phyloP scores from a whole-genome alignment of 2,888 invertebrate genomes.

The Nomada ferruginata region DNA sequence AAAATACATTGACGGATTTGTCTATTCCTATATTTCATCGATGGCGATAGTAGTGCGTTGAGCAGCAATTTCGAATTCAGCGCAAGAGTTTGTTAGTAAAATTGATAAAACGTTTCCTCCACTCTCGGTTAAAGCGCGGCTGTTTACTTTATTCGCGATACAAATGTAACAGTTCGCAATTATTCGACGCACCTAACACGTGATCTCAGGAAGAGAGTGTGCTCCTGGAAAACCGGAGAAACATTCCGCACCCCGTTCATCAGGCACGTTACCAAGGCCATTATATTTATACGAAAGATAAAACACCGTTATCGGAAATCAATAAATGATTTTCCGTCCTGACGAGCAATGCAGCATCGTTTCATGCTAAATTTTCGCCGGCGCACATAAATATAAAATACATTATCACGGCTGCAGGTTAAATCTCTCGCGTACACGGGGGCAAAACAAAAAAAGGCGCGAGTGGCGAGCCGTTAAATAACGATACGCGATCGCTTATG shows the following conservation, averaged over 20 bases:
- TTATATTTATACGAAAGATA: conserved; percentile 60
- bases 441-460: conserved; percentile 19
- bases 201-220: too few species aligned
- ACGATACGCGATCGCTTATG: conserved; percentile 24
- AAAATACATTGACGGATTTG: too few species aligned
- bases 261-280: conserved; percentile 31
- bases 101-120: too few species aligned
- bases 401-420: conserved; percentile 50
- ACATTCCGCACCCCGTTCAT: conserved; percentile 19
- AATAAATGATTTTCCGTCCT: conserved; percentile 60
- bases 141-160: too few species aligned
- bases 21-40: too few species aligned
- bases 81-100: not conserved
- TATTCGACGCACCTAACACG: too few species aligned
- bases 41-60: not conserved
- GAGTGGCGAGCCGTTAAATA: conserved; percentile 48
- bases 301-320: conserved; percentile 61
- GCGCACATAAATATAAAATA: conserved; percentile 58
- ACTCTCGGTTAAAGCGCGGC: too few species aligned
- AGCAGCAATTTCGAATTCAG: not conserved
- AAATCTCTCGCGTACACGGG: conserved; percentile 31
- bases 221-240: not conserved
- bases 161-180: too few species aligned
- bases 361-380: conserved; percentile 55
- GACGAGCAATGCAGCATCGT: conserved; percentile 43